These are phyloP conservation scores for Prosopocoilus inquinatus DNA, from an alignment of 2,888 invertebrate genomes.

Conservation along the genomic window DNA sequence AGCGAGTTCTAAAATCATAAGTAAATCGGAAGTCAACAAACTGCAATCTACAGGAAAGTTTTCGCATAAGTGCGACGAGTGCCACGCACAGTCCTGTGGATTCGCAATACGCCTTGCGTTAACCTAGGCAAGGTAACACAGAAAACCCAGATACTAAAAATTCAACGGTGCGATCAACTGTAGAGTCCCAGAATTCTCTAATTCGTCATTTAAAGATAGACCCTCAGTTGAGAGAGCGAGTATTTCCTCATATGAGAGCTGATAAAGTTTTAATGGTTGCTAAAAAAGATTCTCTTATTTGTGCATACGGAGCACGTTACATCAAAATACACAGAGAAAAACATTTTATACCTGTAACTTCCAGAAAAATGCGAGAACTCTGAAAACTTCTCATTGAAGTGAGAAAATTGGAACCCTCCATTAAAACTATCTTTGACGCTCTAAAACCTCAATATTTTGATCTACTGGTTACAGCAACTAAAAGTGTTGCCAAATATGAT, in stretches of 20 bases:
- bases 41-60: no score
- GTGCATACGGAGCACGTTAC: slow-evolving; percentile 27
- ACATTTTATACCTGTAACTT: slow-evolving; percentile 26
- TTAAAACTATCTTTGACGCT: slow-evolving; percentile 21
- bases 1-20: no score
- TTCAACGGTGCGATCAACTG: background rate
- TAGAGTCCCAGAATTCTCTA: slow-evolving; percentile 12
- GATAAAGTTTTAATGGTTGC: slow-evolving; percentile 21
- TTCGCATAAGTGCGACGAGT: no score
- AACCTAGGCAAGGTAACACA: no score
- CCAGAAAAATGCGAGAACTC: slow-evolving; percentile 24
- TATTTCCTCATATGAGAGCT: slow-evolving; percentile 25
- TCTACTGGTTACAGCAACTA: slow-evolving; percentile 20
- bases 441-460: slow-evolving; percentile 25
- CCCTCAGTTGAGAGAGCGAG: slow-evolving; percentile 9
- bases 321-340: slow-evolving; percentile 26
- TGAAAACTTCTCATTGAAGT: slow-evolving; percentile 23
- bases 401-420: slow-evolving; percentile 19
- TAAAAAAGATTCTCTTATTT: slow-evolving; percentile 25
- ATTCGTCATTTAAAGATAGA: slow-evolving; percentile 20
- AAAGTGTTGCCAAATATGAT: slow-evolving; percentile 27
- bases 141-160: background rate
- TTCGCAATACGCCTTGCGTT: no score
- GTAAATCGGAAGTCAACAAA: no score
- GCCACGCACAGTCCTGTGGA: no score